Percentiles rank a stretch among this genome's conserved stretches.
These are phyloP conservation scores for Archips xylosteana DNA, from an alignment of 2,888 invertebrate genomes.

Conservation along the genomic window DNA sequence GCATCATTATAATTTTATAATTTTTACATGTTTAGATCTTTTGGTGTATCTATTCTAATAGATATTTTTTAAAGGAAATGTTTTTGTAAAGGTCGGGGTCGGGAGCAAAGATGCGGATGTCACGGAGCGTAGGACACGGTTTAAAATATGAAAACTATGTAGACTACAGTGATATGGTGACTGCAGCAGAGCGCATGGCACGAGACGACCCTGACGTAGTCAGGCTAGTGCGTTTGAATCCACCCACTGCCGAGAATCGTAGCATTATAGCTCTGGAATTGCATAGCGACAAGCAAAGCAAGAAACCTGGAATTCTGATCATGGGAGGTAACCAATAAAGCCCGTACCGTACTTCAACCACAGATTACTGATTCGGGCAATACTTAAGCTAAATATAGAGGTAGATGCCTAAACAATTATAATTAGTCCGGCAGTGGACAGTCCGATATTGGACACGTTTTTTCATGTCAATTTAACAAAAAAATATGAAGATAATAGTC, in stretches of 20 bases:
- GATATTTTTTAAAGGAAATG: not conserved
- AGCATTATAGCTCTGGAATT: slow-evolving; percentile 71
- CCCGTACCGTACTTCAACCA: not conserved
- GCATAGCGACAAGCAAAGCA: slow-evolving; percentile 68
- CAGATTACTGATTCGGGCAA: not conserved
- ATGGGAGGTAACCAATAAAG: slow-evolving; percentile 63
- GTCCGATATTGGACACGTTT: too few relatives aligned
- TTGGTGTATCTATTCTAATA: not conserved
- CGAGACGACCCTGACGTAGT: slow-evolving; percentile 64
- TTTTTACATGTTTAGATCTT: not conserved
- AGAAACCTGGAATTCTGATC: slow-evolving; percentile 76
- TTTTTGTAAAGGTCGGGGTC: slow-evolving; percentile 70
- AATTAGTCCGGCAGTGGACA: too few relatives aligned
- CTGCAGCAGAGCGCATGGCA: slow-evolving; percentile 53
- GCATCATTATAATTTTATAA: not conserved
- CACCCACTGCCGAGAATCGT: slow-evolving; percentile 65
- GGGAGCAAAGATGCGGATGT: slow-evolving; percentile 69
- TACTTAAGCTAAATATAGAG: too few relatives aligned
- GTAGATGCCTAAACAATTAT: too few relatives aligned
- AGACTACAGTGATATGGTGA: slow-evolving; percentile 53
- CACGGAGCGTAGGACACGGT: slow-evolving; percentile 54
- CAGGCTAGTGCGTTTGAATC: slow-evolving; percentile 55
- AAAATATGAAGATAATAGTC: too few relatives aligned
- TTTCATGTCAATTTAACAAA: too few relatives aligned
- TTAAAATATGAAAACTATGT: slow-evolving; percentile 59